Evolutionary conservation across 2,888 invertebrate species (phyloP), one percentile per base, ranked within the genome.

Genomic region (Isotomurus palustris): DNA sequence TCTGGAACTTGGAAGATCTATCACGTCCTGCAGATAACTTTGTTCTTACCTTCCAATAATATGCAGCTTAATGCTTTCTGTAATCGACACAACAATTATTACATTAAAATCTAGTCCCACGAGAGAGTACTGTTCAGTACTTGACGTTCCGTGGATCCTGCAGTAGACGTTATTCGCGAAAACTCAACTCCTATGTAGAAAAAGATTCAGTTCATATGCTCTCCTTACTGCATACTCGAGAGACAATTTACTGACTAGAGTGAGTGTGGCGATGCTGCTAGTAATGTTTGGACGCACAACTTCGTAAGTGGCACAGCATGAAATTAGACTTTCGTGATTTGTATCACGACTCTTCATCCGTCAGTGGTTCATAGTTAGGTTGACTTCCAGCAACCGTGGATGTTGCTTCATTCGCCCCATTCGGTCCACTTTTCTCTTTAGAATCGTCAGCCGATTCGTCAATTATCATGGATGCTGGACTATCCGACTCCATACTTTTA

Each of bases 391-490:
- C 56, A 14, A 56, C 41, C 28, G 61, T 41, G 14, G 56, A 41
- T 36, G 64, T 43, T n/a, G 59, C 43, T 6, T 45, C 48, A 17
- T 41, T 36, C 50, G 56, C 58, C 2, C 53, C 48, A 8, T 27
- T 41, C 32, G 40, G 29, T 14, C 27, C 49, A 24, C 22, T 29
- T 28, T 36, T 60, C 5, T 63, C 66, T 48, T 66, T 66, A 10
- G 51, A 35, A 35, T 66, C 66, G 8, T 57, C 57, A n/a, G 57
- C 62, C 29, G 63, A 62, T 43, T 66, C 66, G 38, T 66, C 66
- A 24, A 66, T 66, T 36, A 64, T 63, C 66, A 66, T 66, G 24
- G 66, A 66, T 3, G 66, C 61, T 19, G 66, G 66, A 48, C 66
- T 66, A 38, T 66, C 66, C 1, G 66, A 66, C 19, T 66, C 63